A percentile compares a stretch with the other conserved stretches of the same genome.
phyloP scores from a whole-genome alignment of 2,113 vertebrate species.

The Actinemys pallida region DNA sequence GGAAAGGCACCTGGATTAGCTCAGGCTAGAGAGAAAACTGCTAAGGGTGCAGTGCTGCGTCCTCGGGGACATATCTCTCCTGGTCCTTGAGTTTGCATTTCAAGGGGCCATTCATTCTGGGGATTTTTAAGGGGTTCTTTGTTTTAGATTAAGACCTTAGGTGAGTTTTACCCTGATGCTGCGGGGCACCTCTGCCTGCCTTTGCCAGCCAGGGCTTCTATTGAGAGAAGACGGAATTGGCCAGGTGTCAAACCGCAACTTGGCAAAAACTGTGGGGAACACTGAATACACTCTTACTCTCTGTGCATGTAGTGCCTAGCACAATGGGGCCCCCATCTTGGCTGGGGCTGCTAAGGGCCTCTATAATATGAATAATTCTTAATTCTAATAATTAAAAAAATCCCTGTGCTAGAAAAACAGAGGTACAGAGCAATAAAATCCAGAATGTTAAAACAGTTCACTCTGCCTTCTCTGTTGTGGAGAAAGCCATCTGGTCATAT shows the following conservation, averaged over 20 bases:
- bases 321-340: background rate
- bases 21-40: too few relatives aligned
- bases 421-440: background rate
- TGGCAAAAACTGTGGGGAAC: background rate
- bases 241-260: background rate
- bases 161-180: background rate
- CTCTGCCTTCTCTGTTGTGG: background rate
- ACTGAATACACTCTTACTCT: too few relatives aligned
- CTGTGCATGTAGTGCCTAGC: too few relatives aligned
- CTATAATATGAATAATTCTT: background rate
- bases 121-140: background rate
- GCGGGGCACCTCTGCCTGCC: background rate
- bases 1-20: background rate
- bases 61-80: background rate
- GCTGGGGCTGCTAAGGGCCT: background rate
- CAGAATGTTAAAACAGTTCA: background rate
- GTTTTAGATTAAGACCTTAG: background rate
- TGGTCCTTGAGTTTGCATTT: background rate
- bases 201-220: background rate
- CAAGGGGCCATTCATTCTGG: background rate
- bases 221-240: accelerated
- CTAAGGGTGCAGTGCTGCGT: background rate
- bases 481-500: background rate
- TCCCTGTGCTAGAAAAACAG: background rate
- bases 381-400: background rate